These are phyloP conservation scores for Phaethon lepturus DNA, from an alignment of 2,113 vertebrate species.

Conservation along the genomic window DNA sequence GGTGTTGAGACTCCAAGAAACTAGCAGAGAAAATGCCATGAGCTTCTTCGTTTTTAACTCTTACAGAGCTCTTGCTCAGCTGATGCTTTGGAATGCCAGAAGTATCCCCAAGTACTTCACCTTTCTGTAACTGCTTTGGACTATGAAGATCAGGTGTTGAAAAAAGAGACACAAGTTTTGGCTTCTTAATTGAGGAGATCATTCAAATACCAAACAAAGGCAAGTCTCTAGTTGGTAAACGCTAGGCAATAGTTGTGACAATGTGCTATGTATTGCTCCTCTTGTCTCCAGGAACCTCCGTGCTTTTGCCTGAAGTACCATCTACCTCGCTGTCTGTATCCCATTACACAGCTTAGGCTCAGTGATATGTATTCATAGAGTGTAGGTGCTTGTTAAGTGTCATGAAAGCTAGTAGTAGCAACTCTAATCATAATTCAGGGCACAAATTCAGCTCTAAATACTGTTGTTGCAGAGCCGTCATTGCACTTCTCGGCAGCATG, in stretches of 20 bases:
- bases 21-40: background rate
- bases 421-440: constrained; percentile 16
- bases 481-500: background rate
- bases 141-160: background rate
- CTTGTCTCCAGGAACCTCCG: background rate
- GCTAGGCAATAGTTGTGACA: background rate
- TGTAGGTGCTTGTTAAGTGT: background rate
- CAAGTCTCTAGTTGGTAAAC: background rate
- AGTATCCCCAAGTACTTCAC: background rate
- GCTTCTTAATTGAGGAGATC: background rate
- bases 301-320: background rate
- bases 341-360: background rate
- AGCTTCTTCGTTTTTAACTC: background rate
- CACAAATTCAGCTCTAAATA: constrained; percentile 13
- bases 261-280: background rate
- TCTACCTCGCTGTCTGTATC: background rate
- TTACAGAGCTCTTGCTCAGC: background rate
- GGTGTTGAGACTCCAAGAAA: background rate
- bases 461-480: background rate
- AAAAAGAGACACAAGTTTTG: background rate
- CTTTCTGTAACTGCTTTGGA: background rate
- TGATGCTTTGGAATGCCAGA: background rate
- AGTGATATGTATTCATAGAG: background rate
- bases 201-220: background rate
- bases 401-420: constrained; percentile 8